A percentile compares a stretch with the other conserved stretches of the same genome.
Conservation (phyloP, 2,888 invertebrate species). For the Melieria omissa region DNA sequence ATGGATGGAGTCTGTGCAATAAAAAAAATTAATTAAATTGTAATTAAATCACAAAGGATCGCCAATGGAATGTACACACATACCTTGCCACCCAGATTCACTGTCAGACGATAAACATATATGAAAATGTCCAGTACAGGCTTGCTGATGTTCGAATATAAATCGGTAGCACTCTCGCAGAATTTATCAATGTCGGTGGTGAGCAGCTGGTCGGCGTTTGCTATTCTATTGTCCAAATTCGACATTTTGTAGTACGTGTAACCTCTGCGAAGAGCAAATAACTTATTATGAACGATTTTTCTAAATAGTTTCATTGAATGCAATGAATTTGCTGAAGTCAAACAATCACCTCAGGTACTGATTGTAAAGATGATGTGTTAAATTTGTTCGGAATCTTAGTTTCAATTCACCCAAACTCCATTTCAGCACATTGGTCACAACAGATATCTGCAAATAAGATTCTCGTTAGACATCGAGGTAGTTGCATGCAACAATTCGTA, state of each 20-base stretch:
- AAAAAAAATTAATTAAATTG: neutral
- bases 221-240: conserved; percentile 93
- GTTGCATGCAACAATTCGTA: neutral
- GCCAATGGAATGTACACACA: neutral
- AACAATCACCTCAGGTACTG: conserved; percentile 88
- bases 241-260: conserved; percentile 97
- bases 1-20: conserved; percentile 80
- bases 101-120: conserved; percentile 89
- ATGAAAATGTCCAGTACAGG: conserved; percentile 94
- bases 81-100: conserved; percentile 84
- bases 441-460: conserved; percentile 76
- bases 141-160: conserved; percentile 97
- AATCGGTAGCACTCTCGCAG: conserved; percentile 92
- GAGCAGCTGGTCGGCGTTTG: conserved; percentile 94
- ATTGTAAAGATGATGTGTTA: conserved; percentile 87
- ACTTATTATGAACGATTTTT: neutral
- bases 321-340: neutral
- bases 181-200: conserved; percentile 98
- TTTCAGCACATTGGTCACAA: conserved; percentile 93
- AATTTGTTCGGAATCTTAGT: conserved; percentile 87
- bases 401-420: conserved; percentile 95
- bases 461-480: conserved; percentile 31
- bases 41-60: neutral
- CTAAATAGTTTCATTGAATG: neutral
- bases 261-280: conserved; percentile 70